These are phyloP conservation scores for Megalurothrips usitatus DNA, from an alignment of 2,888 invertebrate genomes.

Conservation along the genomic window DNA sequence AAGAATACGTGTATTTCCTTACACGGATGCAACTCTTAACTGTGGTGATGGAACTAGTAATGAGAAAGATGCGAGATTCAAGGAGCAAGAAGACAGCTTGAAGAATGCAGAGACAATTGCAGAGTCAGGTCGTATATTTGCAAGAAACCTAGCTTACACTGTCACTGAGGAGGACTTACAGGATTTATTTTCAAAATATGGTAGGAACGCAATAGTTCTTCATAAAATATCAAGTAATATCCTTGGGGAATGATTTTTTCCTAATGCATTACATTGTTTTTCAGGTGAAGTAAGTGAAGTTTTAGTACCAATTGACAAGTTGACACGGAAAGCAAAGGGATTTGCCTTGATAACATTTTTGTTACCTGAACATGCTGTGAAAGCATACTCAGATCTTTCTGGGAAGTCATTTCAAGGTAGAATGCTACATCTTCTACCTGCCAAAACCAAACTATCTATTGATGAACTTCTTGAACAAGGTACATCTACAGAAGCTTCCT, in stretches of 20 bases:
- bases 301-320: conserved; percentile 78
- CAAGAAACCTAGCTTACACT: conserved; percentile 84
- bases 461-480: conserved; percentile 39
- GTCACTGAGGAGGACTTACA: conserved; percentile 81
- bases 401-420: conserved; percentile 88
- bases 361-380: conserved; percentile 91
- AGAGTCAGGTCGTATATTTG: conserved; percentile 87
- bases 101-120: conserved; percentile 73
- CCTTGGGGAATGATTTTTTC: conserved; percentile 8
- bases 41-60: conserved; percentile 37
- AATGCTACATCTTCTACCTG: conserved; percentile 89
- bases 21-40: conserved; percentile 31
- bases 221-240: background rate
- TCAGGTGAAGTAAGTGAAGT: conserved; percentile 81
- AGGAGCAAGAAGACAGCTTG: conserved; percentile 57
- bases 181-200: conserved; percentile 76
- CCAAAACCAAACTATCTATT: conserved; percentile 58
- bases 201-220: conserved; percentile 47
- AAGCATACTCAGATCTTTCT: conserved; percentile 82
- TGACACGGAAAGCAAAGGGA: conserved; percentile 73
- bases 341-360: conserved; percentile 90
- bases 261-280: conserved; percentile 33
- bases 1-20: background rate
- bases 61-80: conserved; percentile 52
- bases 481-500: background rate